Conservation (phyloP, 1,140 invertebrate genomes). For the Dreissena rostriformis region DNA sequence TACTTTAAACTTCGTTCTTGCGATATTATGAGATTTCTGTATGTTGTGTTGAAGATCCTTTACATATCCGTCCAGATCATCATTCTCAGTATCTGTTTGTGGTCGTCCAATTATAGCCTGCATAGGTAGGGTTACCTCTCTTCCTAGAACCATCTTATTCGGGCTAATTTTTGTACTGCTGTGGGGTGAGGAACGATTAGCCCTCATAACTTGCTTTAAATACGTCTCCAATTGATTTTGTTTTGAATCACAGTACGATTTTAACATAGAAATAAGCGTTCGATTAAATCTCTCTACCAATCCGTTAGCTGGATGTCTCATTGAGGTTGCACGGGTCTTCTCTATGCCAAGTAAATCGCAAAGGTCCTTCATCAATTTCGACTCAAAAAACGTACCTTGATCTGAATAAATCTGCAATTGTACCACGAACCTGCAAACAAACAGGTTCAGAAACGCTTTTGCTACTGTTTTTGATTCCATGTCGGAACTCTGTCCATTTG, state of each 20-base stretch:
- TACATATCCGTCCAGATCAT: no score
- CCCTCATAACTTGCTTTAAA: constrained; percentile 41
- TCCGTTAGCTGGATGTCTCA: constrained; percentile 16
- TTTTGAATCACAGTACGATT: no score
- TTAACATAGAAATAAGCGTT: no score
- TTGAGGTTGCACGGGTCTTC: no score
- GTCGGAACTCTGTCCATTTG: no score
- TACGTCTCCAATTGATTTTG: not conserved
- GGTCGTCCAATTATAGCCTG: constrained; percentile 16
- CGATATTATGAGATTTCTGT: no score
- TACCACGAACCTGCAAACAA: not conserved
- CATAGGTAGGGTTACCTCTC: constrained; percentile 22
- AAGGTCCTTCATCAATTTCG: not conserved
- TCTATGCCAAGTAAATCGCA: constrained; percentile 6
- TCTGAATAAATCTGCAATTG: constrained; percentile 15
- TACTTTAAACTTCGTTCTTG: no score
- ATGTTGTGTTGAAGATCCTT: not conserved
- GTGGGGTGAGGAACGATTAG: no score
- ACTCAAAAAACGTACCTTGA: constrained; percentile 7
- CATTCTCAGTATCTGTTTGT: no score
- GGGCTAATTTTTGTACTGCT: no score
- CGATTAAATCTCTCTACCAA: constrained; percentile 27
- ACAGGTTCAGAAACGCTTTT: not conserved
- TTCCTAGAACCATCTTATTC: constrained; percentile 32
- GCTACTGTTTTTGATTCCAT: no score